Conservation (phyloP, 2,797 vertebrate genomes). For the Phataginus tetradactyla region DNA sequence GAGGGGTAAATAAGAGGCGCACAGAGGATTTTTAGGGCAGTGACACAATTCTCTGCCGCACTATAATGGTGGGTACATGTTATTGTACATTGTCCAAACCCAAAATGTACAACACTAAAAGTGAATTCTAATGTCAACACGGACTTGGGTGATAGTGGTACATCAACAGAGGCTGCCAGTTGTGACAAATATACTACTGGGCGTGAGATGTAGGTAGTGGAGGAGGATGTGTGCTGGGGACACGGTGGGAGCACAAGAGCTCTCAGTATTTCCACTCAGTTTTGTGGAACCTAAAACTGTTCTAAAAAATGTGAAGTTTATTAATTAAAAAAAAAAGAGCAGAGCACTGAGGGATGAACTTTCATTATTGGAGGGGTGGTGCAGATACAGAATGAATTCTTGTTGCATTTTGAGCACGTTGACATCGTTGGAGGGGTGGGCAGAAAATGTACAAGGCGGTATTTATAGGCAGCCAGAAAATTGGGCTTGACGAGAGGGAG, state of each 20-base stretch:
- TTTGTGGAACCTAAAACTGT: neutral
- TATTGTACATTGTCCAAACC: neutral
- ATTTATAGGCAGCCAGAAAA: neutral
- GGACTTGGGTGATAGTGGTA: neutral
- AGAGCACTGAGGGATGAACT: neutral
- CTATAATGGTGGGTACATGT: neutral
- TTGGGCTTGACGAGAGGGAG: neutral
- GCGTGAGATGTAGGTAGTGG: neutral
- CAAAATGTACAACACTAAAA: neutral
- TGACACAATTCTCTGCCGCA: neutral
- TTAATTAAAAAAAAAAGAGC: neutral
- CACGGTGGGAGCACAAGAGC: neutral
- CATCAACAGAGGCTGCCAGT: too few species aligned
- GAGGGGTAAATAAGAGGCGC: neutral
- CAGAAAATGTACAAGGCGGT: neutral
- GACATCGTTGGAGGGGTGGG: neutral
- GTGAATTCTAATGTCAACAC: neutral
- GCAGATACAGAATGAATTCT: neutral
- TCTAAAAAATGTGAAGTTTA: neutral
- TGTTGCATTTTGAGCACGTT: rapidly evolving
- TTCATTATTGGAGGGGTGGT: neutral
- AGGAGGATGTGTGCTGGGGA: neutral
- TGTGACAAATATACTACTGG: too few species aligned
- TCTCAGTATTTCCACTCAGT: neutral
- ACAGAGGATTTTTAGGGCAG: neutral